Evolutionary conservation across 23 tunicate species (phyloP), one percentile per base, ranked within the genome.

Genomic region (Styela clava): DNA sequence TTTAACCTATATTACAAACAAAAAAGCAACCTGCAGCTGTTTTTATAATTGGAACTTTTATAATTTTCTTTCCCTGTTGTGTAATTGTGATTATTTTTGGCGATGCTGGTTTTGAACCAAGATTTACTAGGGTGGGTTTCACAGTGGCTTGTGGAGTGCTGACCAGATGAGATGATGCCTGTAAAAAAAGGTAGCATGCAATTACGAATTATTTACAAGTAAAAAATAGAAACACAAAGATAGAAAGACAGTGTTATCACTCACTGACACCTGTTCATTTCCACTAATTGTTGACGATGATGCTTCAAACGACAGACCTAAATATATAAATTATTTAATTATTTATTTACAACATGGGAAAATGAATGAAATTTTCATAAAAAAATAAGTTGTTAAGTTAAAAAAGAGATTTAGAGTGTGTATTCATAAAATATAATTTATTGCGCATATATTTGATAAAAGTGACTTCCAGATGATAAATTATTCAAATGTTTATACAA

Each of bases 21-120:
- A n/a, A n/a, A n/a, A n/a, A n/a, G n/a, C n/a, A n/a, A 67, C 30
- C 2, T 67, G 71, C 22, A 19, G 18, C 71, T 18, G 71, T 25
- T 67, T 67, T 67, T 19, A 29, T 12, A 25, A 67, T 25, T 67
- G 71, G 71, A 18, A 67, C 71, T 67, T 27, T 67, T 22, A 67
- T 25, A 16, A 67, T 67, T 67, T 67, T 67, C 32, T 27, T 25
- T 25, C 71, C 71, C 16, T 67, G 30, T 67, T 67, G 30, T 27
- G 71, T 67, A 67, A 67, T 67, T 67, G 71, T 1, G 2, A 67
- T 67, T 27, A 67, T 27, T 24, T 67, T 27, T 29, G 32, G 16
- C 21, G 71, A 29, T 19, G 71, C 32, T 1, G 71, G 71, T 67
- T 67, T 67, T 29, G 2, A 29, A 25, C 30, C 24, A 18, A 0